Evolutionary conservation across 1,140 invertebrate genomes (phyloP), one percentile per base, ranked within the genome.

Genomic region (Forficula auricularia): DNA sequence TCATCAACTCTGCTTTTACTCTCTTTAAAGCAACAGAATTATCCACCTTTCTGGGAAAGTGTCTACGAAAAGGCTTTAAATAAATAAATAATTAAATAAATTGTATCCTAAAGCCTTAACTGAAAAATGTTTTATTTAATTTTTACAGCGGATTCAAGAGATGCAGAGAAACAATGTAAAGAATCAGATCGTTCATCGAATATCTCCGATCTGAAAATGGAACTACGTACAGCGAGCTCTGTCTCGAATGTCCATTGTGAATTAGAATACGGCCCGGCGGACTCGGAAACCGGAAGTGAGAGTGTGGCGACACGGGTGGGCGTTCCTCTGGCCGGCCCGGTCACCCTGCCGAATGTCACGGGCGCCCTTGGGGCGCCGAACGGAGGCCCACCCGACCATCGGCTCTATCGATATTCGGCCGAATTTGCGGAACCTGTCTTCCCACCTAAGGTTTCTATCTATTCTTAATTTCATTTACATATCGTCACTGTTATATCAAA

Each of bases 171-270:
- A 60, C 71, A 81, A 55, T 83, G 77, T 53, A 82, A 83, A 51
- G 82, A 87, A 52, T 84, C 81, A 36, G 85, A 90, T 54, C 70
- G 80, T 47, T 87, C 81, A 53, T 90, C 87, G 38, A 87, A 88
- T 57, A 79, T 90, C 51, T 89, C 84, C 47, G 86, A 90, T 62
- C 63, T 90, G 54, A 92, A 91, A 63, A 68, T 84, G 36, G 86
- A 92, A 60, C 69, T 89, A 42, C 66, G 85, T 48, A 80, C 86
- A 32, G 82, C 83, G 45, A 83, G 79, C 41, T 89, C 76, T 42
- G 70, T 79, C 47, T 78, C 74, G 50, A 77, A 79, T 52, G 71
- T 75, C 42, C 69, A 71, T 51, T 72, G 70, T 57, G 59, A 64
- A 36, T 56, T 62, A 34, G 67, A 71, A 44, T 59, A 74, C 63